A percentile compares a stretch with the other conserved stretches of the same genome.
Evolutionary conservation across 2,797 vertebrate genomes (phyloP).

Genomic region (Phrynocephalus vlangalii): DNA sequence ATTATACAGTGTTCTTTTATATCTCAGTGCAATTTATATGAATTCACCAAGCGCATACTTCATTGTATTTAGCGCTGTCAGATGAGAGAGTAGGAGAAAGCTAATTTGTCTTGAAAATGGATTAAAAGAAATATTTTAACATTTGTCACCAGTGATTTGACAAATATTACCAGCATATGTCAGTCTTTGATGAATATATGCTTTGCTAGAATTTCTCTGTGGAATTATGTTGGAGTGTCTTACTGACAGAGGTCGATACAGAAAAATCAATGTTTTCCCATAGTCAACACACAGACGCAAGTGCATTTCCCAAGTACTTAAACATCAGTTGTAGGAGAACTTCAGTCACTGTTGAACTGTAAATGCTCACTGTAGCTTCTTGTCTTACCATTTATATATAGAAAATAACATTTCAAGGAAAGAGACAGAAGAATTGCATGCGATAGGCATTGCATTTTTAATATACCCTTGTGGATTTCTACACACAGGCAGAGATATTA

Average conservation of each 20-base stretch:
- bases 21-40: slow-evolving; percentile 17
- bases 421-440: neutral
- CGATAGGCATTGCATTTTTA: neutral
- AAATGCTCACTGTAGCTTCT: neutral
- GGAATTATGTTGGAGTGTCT: slow-evolving; percentile 37
- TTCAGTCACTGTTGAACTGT: neutral
- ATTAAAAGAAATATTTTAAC: slow-evolving; percentile 18
- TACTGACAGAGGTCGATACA: slow-evolving; percentile 20
- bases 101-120: slow-evolving; percentile 32
- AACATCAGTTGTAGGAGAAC: slow-evolving; percentile 4
- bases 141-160: slow-evolving; percentile 33
- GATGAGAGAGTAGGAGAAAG: slow-evolving; percentile 23
- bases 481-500: neutral
- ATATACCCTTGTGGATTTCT: neutral
- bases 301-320: neutral
- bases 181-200: slow-evolving; percentile 33
- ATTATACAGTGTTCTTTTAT: neutral
- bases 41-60: slow-evolving; percentile 15
- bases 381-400: neutral
- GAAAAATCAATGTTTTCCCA: slow-evolving; percentile 33
- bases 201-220: slow-evolving; percentile 20
- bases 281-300: neutral
- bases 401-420: neutral
- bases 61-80: slow-evolving; percentile 18
- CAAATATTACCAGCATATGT: slow-evolving; percentile 29